Evolutionary conservation across 2,113 vertebrate genomes (phyloP).

Genomic region (Corvus moneduloides): DNA sequence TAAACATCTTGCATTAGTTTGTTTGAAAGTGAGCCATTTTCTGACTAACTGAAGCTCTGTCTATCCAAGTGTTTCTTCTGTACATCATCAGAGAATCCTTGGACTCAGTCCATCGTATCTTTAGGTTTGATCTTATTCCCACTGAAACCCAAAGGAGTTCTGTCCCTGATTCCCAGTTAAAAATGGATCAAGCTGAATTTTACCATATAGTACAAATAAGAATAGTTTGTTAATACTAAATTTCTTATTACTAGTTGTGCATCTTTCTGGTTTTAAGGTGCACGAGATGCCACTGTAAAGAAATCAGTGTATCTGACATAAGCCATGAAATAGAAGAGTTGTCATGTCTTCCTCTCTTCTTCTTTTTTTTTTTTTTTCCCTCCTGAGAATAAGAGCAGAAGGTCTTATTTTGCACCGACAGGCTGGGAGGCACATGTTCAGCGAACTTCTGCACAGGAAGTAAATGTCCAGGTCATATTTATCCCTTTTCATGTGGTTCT

Average conservation of each 20-base stretch:
- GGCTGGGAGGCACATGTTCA: conserved; percentile 89
- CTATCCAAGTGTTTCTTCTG: conserved; percentile 32
- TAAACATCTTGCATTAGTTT: conserved; percentile 9
- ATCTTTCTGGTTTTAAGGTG: not conserved
- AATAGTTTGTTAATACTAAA: not conserved
- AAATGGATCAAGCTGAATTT: not conserved
- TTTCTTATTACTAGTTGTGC: not conserved
- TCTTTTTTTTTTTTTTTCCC: no score
- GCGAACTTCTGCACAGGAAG: conserved; percentile 92
- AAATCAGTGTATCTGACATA: not conserved
- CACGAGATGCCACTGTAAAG: not conserved
- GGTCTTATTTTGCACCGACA: conserved; percentile 44
- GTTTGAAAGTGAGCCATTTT: conserved; percentile 48
- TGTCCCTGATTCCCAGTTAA: not conserved
- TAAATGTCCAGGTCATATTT: conserved; percentile 83
- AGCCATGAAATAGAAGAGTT: not conserved
- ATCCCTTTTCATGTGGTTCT: conserved; percentile 92
- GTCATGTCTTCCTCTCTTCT: not conserved
- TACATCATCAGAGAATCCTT: conserved; percentile 37
- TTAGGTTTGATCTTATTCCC: conserved; percentile 30
- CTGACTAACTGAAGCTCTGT: conserved; percentile 15
- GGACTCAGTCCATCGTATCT: not conserved
- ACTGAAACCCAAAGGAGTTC: conserved; percentile 7
- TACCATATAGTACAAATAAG: not conserved
- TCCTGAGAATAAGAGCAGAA: conserved; percentile 30